Evolutionary conservation across 2,888 invertebrate species (phyloP).

Genomic region (Unio delphinus): DNA sequence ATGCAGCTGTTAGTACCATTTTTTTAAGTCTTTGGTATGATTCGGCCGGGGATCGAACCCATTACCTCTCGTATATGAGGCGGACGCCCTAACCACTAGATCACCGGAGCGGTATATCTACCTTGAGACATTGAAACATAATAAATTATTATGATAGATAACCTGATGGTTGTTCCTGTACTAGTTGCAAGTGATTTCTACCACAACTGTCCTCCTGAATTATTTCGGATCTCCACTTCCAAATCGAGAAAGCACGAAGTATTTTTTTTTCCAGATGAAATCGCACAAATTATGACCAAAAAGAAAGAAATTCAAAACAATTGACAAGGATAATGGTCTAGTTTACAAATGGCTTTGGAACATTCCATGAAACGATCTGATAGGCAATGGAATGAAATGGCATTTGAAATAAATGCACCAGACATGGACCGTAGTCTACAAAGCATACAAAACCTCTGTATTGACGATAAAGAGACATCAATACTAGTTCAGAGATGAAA

Average conservation of each 20-base stretch:
- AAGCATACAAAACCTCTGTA: conserved; percentile 34
- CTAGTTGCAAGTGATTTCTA: no score
- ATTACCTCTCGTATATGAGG: no score
- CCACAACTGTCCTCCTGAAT: no score
- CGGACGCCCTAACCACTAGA: no score
- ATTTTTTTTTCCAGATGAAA: not conserved
- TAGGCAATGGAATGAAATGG: no score
- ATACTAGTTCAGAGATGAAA: conserved; percentile 26
- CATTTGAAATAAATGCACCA: conserved; percentile 23
- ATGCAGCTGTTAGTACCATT: no score
- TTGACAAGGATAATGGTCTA: not conserved
- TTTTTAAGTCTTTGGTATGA: no score
- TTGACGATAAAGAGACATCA: conserved; percentile 46
- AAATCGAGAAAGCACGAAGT: no score
- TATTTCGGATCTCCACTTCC: no score
- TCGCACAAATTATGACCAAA: not conserved
- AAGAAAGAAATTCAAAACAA: not conserved
- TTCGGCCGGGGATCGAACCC: no score
- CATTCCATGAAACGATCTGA: not conserved
- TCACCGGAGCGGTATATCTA: no score
- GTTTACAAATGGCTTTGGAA: conserved; percentile 7
- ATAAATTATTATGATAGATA: not conserved
- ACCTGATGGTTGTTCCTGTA: no score
- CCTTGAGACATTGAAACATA: conserved; percentile 4
- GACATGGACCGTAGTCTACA: conserved; percentile 37